A percentile compares a stretch with the other conserved stretches of the same genome.
phyloP scores from a whole-genome alignment of 1,140 invertebrate genomes.

The Bathynomus jamesi region DNA sequence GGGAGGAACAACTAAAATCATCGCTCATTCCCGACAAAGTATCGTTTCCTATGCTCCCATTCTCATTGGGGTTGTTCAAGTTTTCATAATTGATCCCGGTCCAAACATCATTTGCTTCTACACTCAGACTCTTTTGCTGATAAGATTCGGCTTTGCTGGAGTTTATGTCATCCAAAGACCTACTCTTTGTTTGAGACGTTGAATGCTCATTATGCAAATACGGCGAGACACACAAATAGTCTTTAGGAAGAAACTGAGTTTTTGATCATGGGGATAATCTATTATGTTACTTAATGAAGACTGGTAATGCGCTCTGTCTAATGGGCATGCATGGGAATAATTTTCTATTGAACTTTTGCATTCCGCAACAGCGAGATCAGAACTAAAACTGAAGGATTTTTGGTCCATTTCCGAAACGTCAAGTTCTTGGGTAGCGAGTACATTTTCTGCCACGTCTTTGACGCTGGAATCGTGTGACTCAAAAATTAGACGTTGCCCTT shows the following conservation, averaged over 20 bases:
- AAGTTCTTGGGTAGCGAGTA: too few species aligned
- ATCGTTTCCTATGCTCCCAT: conserved; percentile 31
- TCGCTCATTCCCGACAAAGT: conserved; percentile 35
- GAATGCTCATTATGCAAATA: background rate
- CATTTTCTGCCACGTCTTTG: too few species aligned
- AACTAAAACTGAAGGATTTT: background rate
- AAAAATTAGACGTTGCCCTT: too few species aligned
- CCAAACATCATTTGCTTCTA: background rate
- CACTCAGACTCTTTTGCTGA: background rate
- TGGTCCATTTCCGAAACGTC: background rate
- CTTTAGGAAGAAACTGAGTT: background rate
- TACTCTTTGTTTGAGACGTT: background rate
- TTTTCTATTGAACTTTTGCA: background rate
- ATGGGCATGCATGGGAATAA: background rate
- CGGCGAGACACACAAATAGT: background rate
- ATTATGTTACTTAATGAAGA: background rate
- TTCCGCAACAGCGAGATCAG: background rate
- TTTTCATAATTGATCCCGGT: background rate
- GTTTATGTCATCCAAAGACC: background rate
- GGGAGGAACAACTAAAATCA: conserved; percentile 35
- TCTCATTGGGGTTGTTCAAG: conserved; percentile 10
- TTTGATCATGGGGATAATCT: background rate
- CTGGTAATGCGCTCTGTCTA: background rate
- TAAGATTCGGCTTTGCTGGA: background rate
- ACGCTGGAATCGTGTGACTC: too few species aligned